Base-by-base conservation (phyloP, 2,797 vertebrate species). In the Neosilurus mollespiculum region DNA sequence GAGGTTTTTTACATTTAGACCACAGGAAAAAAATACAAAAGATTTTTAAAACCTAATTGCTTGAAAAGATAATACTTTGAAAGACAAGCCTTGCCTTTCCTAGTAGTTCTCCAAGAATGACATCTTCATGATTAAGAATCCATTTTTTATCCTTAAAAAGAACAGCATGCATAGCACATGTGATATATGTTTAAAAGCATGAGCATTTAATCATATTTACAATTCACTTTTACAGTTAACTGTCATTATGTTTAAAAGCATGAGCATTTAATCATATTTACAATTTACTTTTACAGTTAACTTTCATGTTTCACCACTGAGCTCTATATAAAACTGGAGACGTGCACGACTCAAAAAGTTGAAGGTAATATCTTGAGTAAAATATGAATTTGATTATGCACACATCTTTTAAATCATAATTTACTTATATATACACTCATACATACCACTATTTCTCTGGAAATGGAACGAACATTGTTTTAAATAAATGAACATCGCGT, bases 71-170 rank as follows among this genome's bases (percentile, higher is more conserved):
- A 69, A 7, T n/a, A 24, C 24, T 30, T 34, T 56, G 16, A 34
- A 76, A 24, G 7, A 59, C 11, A 65, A 1, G 84, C 93, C 92
- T 92, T 94, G 98, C 98, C 95, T 99, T 99, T 84, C 98, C 97
- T 65, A 99, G 91, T 85, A 98, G 93, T 89, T 98, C 98, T 85
- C 96, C 98, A 78, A 99, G 92, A n/a, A 90, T 93, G 67, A 99
- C 96, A 80, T 99, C 97, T 93, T 98, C 98, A 30, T 99, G 98
- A 94, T 96, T 98, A 85, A 99, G 95, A 91, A 98, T 94, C 98
- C 98, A 99, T 82, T 98, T 99, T 89, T 99, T 99, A 92, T 99
- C 98, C 97, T 99, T 87, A 0, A 83, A 54, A 73, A 34, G 20
- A 43, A 43, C 56, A 77, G 53, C 9, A 22, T 9, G 1, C 43